phyloP scores from a whole-genome alignment of 2,113 vertebrate species.

The Melanostigma gelatinosum region DNA sequence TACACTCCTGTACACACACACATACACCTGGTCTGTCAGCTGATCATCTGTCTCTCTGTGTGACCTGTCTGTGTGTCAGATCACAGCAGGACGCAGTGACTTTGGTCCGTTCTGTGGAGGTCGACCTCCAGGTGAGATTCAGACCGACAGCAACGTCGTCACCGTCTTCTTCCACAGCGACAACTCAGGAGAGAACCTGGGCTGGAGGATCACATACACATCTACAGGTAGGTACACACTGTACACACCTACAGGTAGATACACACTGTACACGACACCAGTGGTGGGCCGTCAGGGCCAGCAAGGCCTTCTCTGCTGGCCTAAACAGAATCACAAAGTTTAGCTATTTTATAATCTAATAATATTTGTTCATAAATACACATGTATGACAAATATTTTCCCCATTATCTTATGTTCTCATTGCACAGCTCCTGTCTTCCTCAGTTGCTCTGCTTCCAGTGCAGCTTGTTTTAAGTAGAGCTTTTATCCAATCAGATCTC shows the following conservation, averaged over 20 bases:
- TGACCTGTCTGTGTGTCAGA: constrained; percentile 74
- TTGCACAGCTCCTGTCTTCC: too few species aligned
- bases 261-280: background rate
- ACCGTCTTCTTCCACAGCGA: constrained; percentile 91
- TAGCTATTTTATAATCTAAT: too few species aligned
- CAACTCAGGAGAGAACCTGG: constrained; percentile 91
- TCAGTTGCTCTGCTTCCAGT: too few species aligned
- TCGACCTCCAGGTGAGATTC: constrained; percentile 86
- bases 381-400: too few species aligned
- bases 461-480: too few species aligned
- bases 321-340: too few species aligned
- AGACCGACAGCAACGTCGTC: constrained; percentile 83
- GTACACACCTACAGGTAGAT: background rate
- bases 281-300: too few species aligned
- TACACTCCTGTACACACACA: background rate
- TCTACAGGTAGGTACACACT: constrained; percentile 26
- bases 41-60: background rate
- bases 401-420: too few species aligned
- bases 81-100: constrained; percentile 82
- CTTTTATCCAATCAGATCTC: too few species aligned
- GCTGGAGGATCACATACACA: constrained; percentile 90
- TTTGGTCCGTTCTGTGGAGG: constrained; percentile 92
- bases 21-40: background rate
- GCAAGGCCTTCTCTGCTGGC: too few species aligned
- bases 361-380: too few species aligned